Evolutionary conservation across 1,140 invertebrate genomes (phyloP).

Genomic region (Penaeus japonicus): DNA sequence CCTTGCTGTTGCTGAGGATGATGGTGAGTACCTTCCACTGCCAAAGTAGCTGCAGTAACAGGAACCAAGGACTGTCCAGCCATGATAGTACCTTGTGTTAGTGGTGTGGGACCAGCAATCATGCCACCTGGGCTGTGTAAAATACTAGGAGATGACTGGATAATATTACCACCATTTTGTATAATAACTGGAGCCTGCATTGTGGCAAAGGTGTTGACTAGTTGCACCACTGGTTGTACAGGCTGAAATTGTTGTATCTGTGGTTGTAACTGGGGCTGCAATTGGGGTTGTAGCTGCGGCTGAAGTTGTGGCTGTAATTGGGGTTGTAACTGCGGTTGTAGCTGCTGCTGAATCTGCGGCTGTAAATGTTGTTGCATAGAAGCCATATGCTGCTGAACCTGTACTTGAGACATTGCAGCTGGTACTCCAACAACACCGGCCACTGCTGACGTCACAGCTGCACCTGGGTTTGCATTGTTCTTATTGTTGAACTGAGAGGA

Average conservation of each 20-base stretch:
- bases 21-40: conserved; percentile 36
- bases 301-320: conserved; percentile 34
- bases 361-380: conserved; percentile 49
- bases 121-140: conserved; percentile 52
- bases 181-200: conserved; percentile 78
- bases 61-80: conserved; percentile 48
- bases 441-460: conserved; percentile 67
- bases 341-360: conserved; percentile 38
- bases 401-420: conserved; percentile 65
- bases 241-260: conserved; percentile 57
- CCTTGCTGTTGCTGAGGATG: conserved; percentile 38
- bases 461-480: conserved; percentile 71
- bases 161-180: conserved; percentile 73
- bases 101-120: conserved; percentile 39
- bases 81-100: conserved; percentile 49
- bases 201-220: conserved; percentile 74
- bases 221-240: conserved; percentile 63
- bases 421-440: conserved; percentile 68
- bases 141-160: conserved; percentile 57
- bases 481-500: conserved; percentile 42
- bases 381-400: conserved; percentile 71
- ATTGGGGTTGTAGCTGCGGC: conserved; percentile 37
- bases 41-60: conserved; percentile 37
- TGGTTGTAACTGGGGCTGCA: conserved; percentile 48
- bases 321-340: conserved; percentile 40